Base-by-base conservation (phyloP, 2,888 invertebrate species). In the Erebia palarica region DNA sequence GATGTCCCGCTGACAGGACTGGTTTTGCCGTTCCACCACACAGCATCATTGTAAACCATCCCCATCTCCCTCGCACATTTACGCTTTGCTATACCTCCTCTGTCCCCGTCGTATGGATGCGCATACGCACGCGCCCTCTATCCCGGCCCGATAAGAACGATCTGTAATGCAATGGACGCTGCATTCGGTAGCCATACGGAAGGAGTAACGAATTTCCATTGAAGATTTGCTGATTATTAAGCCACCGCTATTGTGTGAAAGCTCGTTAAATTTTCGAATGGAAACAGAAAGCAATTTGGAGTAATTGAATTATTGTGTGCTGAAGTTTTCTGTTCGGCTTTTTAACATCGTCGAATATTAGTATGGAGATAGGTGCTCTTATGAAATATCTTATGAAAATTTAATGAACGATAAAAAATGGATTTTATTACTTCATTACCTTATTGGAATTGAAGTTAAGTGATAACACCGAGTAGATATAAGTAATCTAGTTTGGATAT, bases 1-100 rank as follows among this genome's bases (percentile, higher is more conserved):
- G 92, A 93, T 87, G 90, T 91, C 87, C 89, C 90, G 91, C 87
- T 93, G 93, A 93, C 92, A 91, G 91, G 91, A 92, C 92, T 88
- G 93, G 93, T 93, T 92, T 91, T 90, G 90, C 87, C 85, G 86
- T 88, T 88, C 86, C 82, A 84, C 84, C 82, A 84, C 85, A 86
- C 84, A 80, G 87, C 84, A 88, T 91, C 90, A 86, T 89, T 91
- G 90, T 91, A 76, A 81, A 84, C 78, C 80, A 78, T 79, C 75
- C 53, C 81, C 76, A 76, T 88, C 90, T 82, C 85, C 77, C 79
- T 92, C 82, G 77, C 91, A 68, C 75, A 71, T 53, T 66, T n/a
- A 10, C 4, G 66, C 11, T 59, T 68, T 61, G 64, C 72, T 76
- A 75, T 73, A 76, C 73, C 80, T 76, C 73, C 87, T 82, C 83